phyloP scores from a whole-genome alignment of 2,113 vertebrate species.

The Pachycephala philippinensis region DNA sequence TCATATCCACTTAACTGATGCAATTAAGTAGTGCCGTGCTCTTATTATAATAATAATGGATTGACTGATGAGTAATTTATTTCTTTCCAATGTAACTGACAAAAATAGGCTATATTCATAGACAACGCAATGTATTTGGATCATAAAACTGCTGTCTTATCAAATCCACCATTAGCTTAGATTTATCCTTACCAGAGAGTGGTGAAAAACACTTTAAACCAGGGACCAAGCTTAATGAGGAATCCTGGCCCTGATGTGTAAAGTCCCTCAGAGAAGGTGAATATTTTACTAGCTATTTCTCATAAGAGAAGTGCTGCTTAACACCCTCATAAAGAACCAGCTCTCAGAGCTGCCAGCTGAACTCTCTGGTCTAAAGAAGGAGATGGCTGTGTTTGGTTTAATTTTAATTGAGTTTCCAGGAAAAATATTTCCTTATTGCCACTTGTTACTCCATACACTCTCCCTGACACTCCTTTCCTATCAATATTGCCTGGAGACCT shows the following conservation, averaged over 20 bases:
- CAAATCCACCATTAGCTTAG: neutral
- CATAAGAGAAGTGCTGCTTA: neutral
- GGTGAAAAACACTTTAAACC: neutral
- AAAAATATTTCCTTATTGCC: constrained; percentile 52
- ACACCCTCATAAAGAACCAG: neutral
- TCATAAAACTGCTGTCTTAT: constrained; percentile 49
- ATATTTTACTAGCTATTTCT: constrained; percentile 35
- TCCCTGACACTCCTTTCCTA: constrained; percentile 33
- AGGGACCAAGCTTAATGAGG: neutral
- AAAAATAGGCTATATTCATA: constrained; percentile 58
- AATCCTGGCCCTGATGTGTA: neutral
- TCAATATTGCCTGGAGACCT: constrained; percentile 11
- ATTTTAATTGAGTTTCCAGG: constrained; percentile 42
- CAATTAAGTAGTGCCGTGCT: constrained; percentile 67
- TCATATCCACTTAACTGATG: constrained; percentile 74
- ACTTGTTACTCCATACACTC: neutral
- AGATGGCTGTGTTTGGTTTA: neutral
- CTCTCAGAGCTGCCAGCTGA: constrained; percentile 1
- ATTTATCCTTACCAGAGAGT: constrained; percentile 20
- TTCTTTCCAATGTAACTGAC: constrained; percentile 66
- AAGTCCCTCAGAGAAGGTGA: neutral
- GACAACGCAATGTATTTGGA: constrained; percentile 42
- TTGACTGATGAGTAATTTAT: constrained; percentile 69
- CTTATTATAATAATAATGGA: constrained; percentile 67
- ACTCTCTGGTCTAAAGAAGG: neutral